phyloP scores from a whole-genome alignment of 2,888 invertebrate genomes.

The Drosophila maculinotata region DNA sequence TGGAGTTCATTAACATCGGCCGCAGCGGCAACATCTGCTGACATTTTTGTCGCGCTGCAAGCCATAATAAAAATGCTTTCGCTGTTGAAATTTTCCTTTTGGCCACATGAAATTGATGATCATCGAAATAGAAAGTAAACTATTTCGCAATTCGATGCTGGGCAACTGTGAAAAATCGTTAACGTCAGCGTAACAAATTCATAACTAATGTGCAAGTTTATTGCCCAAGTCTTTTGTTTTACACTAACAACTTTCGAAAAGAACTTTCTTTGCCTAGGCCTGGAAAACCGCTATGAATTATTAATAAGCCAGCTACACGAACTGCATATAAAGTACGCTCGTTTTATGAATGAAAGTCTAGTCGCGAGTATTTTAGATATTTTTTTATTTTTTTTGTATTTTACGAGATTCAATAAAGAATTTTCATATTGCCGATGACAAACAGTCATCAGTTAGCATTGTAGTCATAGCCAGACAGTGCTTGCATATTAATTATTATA shows the following conservation, averaged over 20 bases:
- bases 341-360: slow-evolving; percentile 75
- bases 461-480: slow-evolving; percentile 37
- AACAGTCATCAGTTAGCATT: slow-evolving; percentile 37
- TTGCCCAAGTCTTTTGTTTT: slow-evolving; percentile 30
- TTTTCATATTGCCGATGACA: slow-evolving; percentile 69
- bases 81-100: slow-evolving; percentile 34
- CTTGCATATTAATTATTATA: slow-evolving; percentile 45
- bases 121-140: slow-evolving; percentile 61
- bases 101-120: slow-evolving; percentile 32
- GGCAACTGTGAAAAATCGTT: slow-evolving; percentile 47
- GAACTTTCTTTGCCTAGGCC: slow-evolving; percentile 60
- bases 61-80: slow-evolving; percentile 43
- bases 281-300: slow-evolving; percentile 14
- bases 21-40: slow-evolving; percentile 31
- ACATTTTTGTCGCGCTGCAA: slow-evolving; percentile 34
- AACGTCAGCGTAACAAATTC: slow-evolving; percentile 25
- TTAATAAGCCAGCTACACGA: slow-evolving; percentile 31
- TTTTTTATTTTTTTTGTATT: no score
- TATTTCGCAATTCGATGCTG: slow-evolving; percentile 34
- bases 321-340: slow-evolving; percentile 52
- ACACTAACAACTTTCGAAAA: slow-evolving; percentile 61
- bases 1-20: slow-evolving; percentile 50
- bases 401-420: slow-evolving; percentile 67
- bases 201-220: slow-evolving; percentile 32
- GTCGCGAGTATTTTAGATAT: slow-evolving; percentile 20